These are phyloP conservation scores for Diabrotica balteata DNA, from an alignment of 2,888 invertebrate species.

Conservation along the genomic window DNA sequence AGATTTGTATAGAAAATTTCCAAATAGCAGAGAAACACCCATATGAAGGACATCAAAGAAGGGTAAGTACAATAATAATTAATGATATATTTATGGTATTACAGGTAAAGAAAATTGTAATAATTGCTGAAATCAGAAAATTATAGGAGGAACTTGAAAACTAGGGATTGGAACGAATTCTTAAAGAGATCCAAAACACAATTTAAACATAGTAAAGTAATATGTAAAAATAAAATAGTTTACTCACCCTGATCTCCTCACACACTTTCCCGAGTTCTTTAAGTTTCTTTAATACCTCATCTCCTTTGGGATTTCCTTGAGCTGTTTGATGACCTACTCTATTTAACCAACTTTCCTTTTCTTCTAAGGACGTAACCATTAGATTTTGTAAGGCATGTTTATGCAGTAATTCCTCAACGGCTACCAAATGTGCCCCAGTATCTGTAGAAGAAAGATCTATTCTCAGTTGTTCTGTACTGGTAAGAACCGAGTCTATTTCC, in stretches of 20 bases:
- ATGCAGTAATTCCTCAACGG: constrained; percentile 93
- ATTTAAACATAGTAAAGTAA: too few relatives aligned
- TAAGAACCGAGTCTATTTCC: constrained; percentile 89
- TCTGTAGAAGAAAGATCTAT: constrained; percentile 79
- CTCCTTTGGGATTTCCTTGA: constrained; percentile 64
- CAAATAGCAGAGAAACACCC: too few relatives aligned
- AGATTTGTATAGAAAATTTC: too few relatives aligned
- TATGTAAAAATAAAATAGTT: too few relatives aligned
- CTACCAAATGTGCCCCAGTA: constrained; percentile 91
- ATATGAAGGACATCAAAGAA: too few relatives aligned
- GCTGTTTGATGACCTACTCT: constrained; percentile 65
- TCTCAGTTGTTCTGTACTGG: constrained; percentile 79
- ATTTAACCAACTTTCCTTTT: constrained; percentile 79
- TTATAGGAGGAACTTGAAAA: too few relatives aligned
- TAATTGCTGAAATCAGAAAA: too few relatives aligned
- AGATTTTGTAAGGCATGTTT: constrained; percentile 93
- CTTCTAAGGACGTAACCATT: constrained; percentile 88
- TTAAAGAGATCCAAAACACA: too few relatives aligned
- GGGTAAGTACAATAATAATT: too few relatives aligned
- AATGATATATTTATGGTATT: too few relatives aligned
- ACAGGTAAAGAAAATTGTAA: too few relatives aligned
- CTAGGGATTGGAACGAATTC: too few relatives aligned
- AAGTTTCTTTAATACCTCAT: constrained; percentile 72
- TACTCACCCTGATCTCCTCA: constrained; percentile 66
- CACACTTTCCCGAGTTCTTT: constrained; percentile 80